These are phyloP conservation scores for Brachionus angularis DNA, from an alignment of 1,140 invertebrate species.

Conservation along the genomic window DNA sequence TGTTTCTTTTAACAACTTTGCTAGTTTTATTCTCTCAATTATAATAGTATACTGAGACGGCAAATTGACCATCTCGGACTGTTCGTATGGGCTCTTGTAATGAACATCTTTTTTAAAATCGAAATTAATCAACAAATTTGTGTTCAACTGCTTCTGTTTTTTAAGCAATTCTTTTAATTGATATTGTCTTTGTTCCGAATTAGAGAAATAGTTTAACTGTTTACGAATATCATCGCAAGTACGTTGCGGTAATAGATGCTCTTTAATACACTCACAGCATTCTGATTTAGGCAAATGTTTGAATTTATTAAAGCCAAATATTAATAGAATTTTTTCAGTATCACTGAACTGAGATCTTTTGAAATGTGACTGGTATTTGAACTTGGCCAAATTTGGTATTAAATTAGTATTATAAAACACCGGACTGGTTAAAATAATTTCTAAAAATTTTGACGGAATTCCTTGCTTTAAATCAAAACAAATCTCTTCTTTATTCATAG, in stretches of 20 bases:
- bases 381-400: slow-evolving; percentile 21
- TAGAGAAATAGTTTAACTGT: slow-evolving; percentile 34
- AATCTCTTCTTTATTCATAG: neutral
- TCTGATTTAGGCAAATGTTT: slow-evolving; percentile 41
- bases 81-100: slow-evolving; percentile 13
- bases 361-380: slow-evolving; percentile 11
- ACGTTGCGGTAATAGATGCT: slow-evolving; percentile 24
- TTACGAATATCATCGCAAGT: slow-evolving; percentile 19
- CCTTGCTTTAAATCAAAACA: slow-evolving; percentile 15
- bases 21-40: slow-evolving; percentile 30
- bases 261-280: slow-evolving; percentile 37
- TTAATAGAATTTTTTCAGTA: slow-evolving; percentile 40
- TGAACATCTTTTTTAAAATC: slow-evolving; percentile 12
- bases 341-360: slow-evolving; percentile 33
- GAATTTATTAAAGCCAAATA: slow-evolving; percentile 36
- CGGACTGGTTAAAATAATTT: slow-evolving; percentile 24
- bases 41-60: slow-evolving; percentile 37
- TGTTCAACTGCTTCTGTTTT: neutral
- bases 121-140: neutral
- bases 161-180: slow-evolving; percentile 7
- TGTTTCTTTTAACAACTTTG: neutral
- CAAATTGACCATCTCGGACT: slow-evolving; percentile 28
- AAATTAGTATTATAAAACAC: slow-evolving; percentile 41
- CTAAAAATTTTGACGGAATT: slow-evolving; percentile 29
- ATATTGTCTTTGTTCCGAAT: slow-evolving; percentile 33